Base-by-base conservation (phyloP, 2,113 vertebrate genomes). In the Burhinus bistriatus region DNA sequence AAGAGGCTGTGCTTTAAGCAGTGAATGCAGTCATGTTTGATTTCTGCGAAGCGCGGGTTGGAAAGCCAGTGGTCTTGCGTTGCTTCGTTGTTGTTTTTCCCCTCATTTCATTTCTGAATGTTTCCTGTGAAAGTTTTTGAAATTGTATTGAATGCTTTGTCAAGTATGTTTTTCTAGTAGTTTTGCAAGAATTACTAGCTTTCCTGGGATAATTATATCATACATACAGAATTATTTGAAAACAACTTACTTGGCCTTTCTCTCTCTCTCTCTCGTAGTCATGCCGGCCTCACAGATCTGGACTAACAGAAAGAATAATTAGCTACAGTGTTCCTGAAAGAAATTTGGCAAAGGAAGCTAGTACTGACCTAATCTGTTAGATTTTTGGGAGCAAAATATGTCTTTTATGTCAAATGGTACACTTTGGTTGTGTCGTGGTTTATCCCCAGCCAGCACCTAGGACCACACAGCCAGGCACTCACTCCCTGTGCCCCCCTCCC, bases 231-330 rank as follows among this genome's bases (percentile, higher is more conserved):
- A 91, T 87, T 61, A 57, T 16, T 77, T 61, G 34, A 57, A 42
- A 78, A 25, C 45, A 57, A 21, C 30, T 42, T 70, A 34, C 12
- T 16, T 64, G 49, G 10, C 49, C 13, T 58, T 40, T 87, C 3
- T 23, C 23, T 42, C 5, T 23, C 23, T 42, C 5, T 59, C 17
- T 75, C 21, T 52, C 34, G 29, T 9, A 22, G 38, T 75, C 42
- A 2, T 27, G 21, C 40, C 23, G 13, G 32, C 36, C 59, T 85
- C 0, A 0, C 21, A 75, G 45, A 62, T 23, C 40, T 85, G 32
- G n/a, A 71, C 65, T 66, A 62, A 32, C 12, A 23, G 22, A 52
- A 77, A 73, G 62, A 89, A 55, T 49, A 73, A 44, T 25, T 32
- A 72, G 14, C 25, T 73, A 3, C 44, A 54, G 30, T 34, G 38